phyloP scores from a whole-genome alignment of 1,140 invertebrate genomes.

The Bombus vancouverensis region DNA sequence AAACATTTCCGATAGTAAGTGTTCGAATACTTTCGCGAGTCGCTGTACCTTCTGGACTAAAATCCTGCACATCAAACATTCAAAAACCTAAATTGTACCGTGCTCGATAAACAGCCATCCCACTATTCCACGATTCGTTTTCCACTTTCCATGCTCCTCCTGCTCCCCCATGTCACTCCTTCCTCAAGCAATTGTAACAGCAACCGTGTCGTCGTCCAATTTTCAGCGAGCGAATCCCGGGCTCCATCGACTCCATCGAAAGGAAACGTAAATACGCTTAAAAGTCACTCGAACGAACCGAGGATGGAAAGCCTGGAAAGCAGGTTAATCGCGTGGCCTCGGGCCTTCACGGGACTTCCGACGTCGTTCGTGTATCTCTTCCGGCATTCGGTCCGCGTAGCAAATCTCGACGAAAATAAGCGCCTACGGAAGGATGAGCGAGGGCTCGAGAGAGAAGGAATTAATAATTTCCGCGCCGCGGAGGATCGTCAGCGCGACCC shows the following conservation, averaged over 20 bases:
- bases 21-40: not conserved
- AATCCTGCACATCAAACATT: not conserved
- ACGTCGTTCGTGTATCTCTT: too few species aligned
- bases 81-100: not conserved
- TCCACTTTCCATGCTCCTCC: not conserved
- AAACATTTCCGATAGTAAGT: not conserved
- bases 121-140: not conserved
- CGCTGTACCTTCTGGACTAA: not conserved
- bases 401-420: conserved; percentile 11
- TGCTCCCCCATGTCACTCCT: not conserved
- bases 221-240: not conserved
- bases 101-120: not conserved
- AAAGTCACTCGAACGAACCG: conserved; percentile 8
- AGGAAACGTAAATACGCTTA: conserved; percentile 38
- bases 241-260: conserved; percentile 15
- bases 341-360: not conserved
- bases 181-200: not conserved
- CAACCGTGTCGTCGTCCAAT: not conserved
- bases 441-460: not conserved
- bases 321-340: conserved; percentile 21
- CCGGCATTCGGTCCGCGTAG: too few species aligned
- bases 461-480: conserved; percentile 32
- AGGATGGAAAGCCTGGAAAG: not conserved
- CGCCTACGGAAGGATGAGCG: not conserved
- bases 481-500: not conserved